A percentile compares a stretch with the other conserved stretches of the same genome.
Evolutionary conservation across 2,113 vertebrate species (phyloP).

Genomic region (Pterocles burchelli): DNA sequence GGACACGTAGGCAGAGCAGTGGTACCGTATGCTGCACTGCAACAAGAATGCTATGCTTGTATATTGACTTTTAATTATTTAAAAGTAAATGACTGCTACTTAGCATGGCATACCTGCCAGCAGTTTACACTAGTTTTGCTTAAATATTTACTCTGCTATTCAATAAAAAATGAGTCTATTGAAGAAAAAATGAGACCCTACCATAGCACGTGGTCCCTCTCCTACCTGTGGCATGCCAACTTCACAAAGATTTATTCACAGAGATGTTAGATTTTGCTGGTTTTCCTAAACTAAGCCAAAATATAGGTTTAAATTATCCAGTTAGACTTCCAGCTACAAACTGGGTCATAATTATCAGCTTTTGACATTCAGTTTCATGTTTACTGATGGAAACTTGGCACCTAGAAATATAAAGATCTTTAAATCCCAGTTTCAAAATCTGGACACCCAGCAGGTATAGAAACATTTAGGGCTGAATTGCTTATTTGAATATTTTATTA

Average conservation of each 20-base stretch:
- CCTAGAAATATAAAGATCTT: not conserved
- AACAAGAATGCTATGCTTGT: conserved; percentile 51
- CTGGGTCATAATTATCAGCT: not conserved
- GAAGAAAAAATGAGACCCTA: conserved; percentile 33
- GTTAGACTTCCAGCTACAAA: not conserved
- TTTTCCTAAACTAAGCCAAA: not conserved
- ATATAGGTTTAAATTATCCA: not conserved
- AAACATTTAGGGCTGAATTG: not conserved
- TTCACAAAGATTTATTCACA: conserved; percentile 41
- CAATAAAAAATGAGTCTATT: conserved; percentile 65
- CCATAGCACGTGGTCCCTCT: not conserved
- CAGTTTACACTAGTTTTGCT: conserved; percentile 57
- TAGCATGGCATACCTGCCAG: conserved; percentile 66
- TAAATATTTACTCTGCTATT: conserved; percentile 64
- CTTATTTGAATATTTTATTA: conserved; percentile 46
- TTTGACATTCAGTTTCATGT: not conserved
- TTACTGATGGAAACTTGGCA: not conserved
- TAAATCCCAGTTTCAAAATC: not conserved
- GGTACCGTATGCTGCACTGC: not conserved
- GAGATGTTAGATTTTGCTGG: not conserved
- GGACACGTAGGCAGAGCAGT: not conserved
- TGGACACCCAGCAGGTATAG: not conserved
- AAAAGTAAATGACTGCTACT: conserved; percentile 68
- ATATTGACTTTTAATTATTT: conserved; percentile 72
- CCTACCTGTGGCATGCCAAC: conserved; percentile 36